Evolutionary conservation across 1,140 invertebrate genomes (phyloP), one percentile per base, ranked within the genome.

Genomic region (Holotrichia oblita): DNA sequence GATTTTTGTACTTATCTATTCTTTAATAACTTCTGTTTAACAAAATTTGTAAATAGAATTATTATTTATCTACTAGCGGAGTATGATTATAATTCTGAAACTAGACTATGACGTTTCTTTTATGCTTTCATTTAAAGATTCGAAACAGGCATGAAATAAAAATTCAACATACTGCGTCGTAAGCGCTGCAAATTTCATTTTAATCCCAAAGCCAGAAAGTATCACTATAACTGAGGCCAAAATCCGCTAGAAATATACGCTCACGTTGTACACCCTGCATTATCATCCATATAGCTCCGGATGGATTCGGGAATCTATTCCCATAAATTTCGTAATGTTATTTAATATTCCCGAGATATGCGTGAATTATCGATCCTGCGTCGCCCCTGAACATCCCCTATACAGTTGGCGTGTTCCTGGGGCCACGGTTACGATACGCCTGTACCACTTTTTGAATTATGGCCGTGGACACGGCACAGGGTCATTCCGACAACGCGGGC

Each of bases 311-410:
- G 48, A 55, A 55, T 55, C 48, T 55, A 55, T 55, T 55, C 48
- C 48, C 48, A 55, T 55, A 55, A 55, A 55, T 55, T 55, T 17
- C 48, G 48, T 55, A 55, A 55, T 55, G 48, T 55, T 55, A 55
- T 55, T 55, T 55, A 55, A 55, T 55, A 55, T 55, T 55, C 48
- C 48, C 48, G 48, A 55, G 48, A 55, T 55, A 55, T 55, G 48
- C 48, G 48, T 55, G 48, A 55, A 55, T 55, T 55, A 55, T 55
- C 48, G 48, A 55, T 7, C 48, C 48, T 55, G 48, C 48, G n/a
- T 55, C 48, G 14, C 14, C 14, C 48, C n/a, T 7, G 14, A 55
- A 55, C 17, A 55, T 55, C 48, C 48, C 42, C 14, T 34, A 34
- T 34, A 34, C 48, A 17, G 14, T n/a, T 2, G 14, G 6, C 48